Base-by-base conservation (phyloP, 2,113 vertebrate species). In the Salvelinus fontinalis region DNA sequence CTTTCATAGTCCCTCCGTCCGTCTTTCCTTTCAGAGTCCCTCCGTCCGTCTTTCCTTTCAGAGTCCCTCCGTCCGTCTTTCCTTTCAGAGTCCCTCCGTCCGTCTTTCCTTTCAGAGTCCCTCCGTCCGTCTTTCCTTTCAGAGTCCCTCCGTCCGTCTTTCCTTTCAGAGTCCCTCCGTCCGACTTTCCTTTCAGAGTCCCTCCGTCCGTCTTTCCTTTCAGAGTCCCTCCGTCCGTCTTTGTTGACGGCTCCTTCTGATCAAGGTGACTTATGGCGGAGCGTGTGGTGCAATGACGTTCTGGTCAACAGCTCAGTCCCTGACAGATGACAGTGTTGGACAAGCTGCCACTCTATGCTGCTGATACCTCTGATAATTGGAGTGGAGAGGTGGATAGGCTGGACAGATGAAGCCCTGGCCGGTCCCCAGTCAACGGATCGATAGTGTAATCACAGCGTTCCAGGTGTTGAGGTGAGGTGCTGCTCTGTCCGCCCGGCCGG, bases 301-400 rank as follows among this genome's bases (percentile, higher is more conserved):
- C 76, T 57, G 22, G 84, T 89, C 76, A 59, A 83, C 78, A 83
- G 89, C 87, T 87, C 84, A 86, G 89, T 89, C 84, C 80, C 83
- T 92, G 90, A 93, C 90, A 90, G 91, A 93, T 93, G 88, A 90
- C 76, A 82, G 84, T 85, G 89, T 83, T 85, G 89, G 90, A 91
- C 88, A 87, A 89, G 85, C 90, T 92, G 90, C 89, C 91, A 89
- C 83, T 92, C 70, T 82, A 71, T 67, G 83, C 77, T 87, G 83
- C 83, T 88, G 90, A 92, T 88, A 88, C 83, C 88, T 92, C 86
- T 91, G 89, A 93, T 93, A 93, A 93, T 91, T 92, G 91, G 90
- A 93, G 90, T 89, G 72, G 44, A 26, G 74, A 20, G 87, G 85
- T 86, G 86, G 89, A 89, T 84, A 82, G 85, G 80, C 81, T 83